A percentile compares a stretch with the other conserved stretches of the same genome.
These are phyloP conservation scores for Erpobdella octoculata DNA, from an alignment of 2,888 invertebrate species.

Conservation along the genomic window DNA sequence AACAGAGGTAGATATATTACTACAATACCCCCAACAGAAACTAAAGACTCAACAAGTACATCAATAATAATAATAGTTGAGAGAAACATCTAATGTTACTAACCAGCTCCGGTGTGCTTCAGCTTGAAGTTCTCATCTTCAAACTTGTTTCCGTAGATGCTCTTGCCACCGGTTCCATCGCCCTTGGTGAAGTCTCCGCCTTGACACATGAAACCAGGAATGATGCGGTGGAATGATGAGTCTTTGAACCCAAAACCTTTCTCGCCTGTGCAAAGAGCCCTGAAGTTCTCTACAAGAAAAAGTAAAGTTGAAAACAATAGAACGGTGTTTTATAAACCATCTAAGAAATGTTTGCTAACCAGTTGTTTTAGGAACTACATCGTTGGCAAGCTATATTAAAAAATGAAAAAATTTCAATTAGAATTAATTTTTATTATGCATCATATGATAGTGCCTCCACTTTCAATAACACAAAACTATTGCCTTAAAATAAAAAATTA, in stretches of 20 bases:
- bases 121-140: constrained; percentile 90
- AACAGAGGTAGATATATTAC: neutral
- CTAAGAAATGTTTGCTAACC: too few species aligned
- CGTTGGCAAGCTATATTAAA: constrained; percentile 66
- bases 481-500: too few species aligned
- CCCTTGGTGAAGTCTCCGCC: constrained; percentile 50
- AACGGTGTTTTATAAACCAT: too few species aligned
- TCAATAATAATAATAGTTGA: neutral
- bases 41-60: neutral
- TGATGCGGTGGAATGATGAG: constrained; percentile 50
- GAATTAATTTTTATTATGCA: too few species aligned
- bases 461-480: too few species aligned
- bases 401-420: neutral
- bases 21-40: constrained; percentile 25
- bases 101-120: constrained; percentile 61
- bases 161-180: constrained; percentile 67
- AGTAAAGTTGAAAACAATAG: too few species aligned
- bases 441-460: too few species aligned
- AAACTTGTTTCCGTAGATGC: constrained; percentile 92
- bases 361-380: constrained; percentile 86
- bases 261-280: constrained; percentile 77
- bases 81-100: neutral
- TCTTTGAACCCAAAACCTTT: constrained; percentile 54
- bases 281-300: constrained; percentile 83
- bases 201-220: constrained; percentile 51